Evolutionary conservation across 1,140 invertebrate species (phyloP).

Genomic region (Atopsyche davidsoni): DNA sequence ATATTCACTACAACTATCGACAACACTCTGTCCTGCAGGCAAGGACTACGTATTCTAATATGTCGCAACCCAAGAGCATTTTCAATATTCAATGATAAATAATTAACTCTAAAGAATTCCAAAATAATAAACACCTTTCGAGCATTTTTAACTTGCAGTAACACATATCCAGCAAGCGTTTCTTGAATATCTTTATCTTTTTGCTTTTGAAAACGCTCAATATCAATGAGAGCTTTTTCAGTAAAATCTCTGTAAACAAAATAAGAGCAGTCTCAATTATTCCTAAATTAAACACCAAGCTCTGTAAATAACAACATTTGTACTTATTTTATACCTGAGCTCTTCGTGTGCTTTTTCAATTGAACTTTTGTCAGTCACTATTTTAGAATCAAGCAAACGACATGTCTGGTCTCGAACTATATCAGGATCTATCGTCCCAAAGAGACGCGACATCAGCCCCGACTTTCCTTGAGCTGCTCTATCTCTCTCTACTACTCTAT

Average conservation of each 20-base stretch:
- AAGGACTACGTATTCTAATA: too few relatives aligned
- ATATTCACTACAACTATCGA: too few relatives aligned
- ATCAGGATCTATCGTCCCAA: constrained; percentile 74
- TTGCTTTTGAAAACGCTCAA: constrained; percentile 72
- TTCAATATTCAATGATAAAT: too few relatives aligned
- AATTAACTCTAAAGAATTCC: constrained; percentile 4
- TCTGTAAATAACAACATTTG: too few relatives aligned
- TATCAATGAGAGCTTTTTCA: constrained; percentile 63
- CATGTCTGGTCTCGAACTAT: constrained; percentile 72
- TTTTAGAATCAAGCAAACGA: constrained; percentile 65
- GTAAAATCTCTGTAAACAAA: constrained; percentile 62
- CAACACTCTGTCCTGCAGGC: too few relatives aligned
- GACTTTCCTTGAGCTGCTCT: constrained; percentile 60
- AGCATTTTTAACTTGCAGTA: constrained; percentile 72
- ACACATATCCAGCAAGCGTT: constrained; percentile 67
- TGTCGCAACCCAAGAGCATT: too few relatives aligned
- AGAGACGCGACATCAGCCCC: constrained; percentile 63
- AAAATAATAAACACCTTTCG: constrained; percentile 58
- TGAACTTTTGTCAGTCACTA: constrained; percentile 55
- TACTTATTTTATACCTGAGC: constrained; percentile 58
- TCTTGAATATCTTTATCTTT: constrained; percentile 72
- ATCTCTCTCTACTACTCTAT: constrained; percentile 47
- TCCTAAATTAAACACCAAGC: too few relatives aligned
- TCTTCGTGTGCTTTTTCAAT: constrained; percentile 56
- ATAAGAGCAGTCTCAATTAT: not conserved